Evolutionary conservation across 2,888 invertebrate species (phyloP).

Genomic region (Sarcophaga caerulescens): DNA sequence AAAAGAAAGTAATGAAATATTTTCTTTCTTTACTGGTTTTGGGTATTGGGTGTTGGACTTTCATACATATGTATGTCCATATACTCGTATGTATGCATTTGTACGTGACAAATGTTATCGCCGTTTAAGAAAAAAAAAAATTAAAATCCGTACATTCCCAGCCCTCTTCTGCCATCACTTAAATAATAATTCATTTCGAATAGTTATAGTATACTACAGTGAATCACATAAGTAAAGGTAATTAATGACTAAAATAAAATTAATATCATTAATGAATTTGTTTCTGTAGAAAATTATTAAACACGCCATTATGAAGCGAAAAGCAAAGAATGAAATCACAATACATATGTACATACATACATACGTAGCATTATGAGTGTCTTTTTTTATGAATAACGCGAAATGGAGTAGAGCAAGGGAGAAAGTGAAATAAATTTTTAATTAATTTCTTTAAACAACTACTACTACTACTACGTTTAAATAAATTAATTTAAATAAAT

Average conservation of each 20-base stretch:
- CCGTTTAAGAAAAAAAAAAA: background rate
- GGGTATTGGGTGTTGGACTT: background rate
- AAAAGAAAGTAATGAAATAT: conserved; percentile 26
- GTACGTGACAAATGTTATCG: conserved; percentile 53
- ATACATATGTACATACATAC: too few species aligned
- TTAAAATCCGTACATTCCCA: background rate
- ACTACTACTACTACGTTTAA: too few species aligned
- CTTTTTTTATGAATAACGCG: too few species aligned
- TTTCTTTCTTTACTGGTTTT: conserved; percentile 44
- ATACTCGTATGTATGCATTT: background rate
- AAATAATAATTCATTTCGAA: background rate
- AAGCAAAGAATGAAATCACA: too few species aligned
- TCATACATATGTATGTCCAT: background rate
- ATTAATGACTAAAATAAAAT: background rate
- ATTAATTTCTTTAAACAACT: too few species aligned
- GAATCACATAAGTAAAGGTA: conserved; percentile 3
- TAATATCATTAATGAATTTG: background rate
- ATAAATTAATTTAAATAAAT: too few species aligned
- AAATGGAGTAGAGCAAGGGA: too few species aligned
- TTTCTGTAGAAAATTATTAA: too few species aligned
- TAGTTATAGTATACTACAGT: background rate
- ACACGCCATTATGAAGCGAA: background rate
- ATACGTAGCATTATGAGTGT: too few species aligned
- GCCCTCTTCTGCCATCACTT: too few species aligned
- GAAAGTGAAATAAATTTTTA: too few species aligned